phyloP scores from a whole-genome alignment of 2,888 invertebrate species.

The Cephus sareptanus region DNA sequence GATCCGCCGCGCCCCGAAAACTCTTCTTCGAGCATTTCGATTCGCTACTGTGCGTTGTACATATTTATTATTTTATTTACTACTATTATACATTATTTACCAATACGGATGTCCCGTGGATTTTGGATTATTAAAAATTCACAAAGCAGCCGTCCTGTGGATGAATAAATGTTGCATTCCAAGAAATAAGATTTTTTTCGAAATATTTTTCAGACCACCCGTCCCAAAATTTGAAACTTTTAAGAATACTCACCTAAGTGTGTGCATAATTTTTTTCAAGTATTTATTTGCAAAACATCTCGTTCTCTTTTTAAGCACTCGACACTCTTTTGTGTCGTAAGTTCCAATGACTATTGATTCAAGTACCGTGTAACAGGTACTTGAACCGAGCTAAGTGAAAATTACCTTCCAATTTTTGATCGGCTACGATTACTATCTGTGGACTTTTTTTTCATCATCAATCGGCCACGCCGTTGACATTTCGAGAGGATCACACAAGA shows the following conservation, averaged over 20 bases:
- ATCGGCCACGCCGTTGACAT: neutral
- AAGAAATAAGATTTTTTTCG: neutral
- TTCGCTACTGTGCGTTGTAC: constrained; percentile 49
- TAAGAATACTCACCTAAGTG: neutral
- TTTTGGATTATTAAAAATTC: neutral
- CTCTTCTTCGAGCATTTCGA: constrained; percentile 23
- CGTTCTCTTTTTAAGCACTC: neutral
- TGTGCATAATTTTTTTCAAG: neutral
- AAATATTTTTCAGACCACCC: neutral
- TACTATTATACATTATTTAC: constrained; percentile 18
- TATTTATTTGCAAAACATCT: constrained; percentile 21
- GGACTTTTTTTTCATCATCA: neutral
- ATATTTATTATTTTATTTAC: constrained; percentile 49
- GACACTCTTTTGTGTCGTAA: neutral
- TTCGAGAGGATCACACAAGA: neutral
- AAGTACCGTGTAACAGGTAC: neutral
- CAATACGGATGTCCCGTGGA: neutral
- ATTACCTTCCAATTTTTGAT: neutral
- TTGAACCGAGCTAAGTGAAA: neutral
- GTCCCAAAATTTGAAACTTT: neutral
- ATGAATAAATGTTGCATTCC: neutral
- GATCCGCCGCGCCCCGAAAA: constrained; percentile 24
- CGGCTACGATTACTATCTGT: neutral
- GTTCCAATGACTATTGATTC: neutral
- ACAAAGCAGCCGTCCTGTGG: neutral